Percentiles rank a stretch among this genome's conserved stretches.
Evolutionary conservation across 23 tunicate species (phyloP).

Genomic region (Styela clava): DNA sequence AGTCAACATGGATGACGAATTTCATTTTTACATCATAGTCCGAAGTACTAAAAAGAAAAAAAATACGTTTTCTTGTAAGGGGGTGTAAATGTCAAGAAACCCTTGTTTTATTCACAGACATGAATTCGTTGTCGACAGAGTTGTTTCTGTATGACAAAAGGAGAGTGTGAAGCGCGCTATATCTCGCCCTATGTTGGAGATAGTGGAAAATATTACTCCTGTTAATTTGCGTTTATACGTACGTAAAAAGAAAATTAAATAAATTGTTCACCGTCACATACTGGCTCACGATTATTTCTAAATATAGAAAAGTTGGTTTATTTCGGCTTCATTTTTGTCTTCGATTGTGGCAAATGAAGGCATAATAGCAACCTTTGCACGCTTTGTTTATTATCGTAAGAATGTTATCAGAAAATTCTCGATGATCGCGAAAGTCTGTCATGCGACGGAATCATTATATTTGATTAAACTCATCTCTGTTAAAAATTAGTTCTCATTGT

Average conservation of each 20-base stretch:
- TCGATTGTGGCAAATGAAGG: neutral
- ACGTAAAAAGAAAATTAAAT: neutral
- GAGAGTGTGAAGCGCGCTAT: too few relatives aligned
- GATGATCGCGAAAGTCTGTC: neutral
- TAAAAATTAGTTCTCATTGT: neutral
- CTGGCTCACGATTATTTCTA: neutral
- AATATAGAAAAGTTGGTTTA: neutral
- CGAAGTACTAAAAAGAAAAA: neutral
- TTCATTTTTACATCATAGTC: neutral
- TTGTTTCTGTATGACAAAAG: neutral
- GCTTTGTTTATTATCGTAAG: neutral
- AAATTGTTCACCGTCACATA: neutral
- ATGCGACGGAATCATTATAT: neutral
- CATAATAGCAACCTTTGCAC: neutral
- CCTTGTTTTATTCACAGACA: neutral
- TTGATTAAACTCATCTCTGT: neutral
- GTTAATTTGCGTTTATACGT: too few relatives aligned
- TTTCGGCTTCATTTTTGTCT: neutral
- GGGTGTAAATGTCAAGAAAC: neutral
- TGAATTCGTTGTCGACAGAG: neutral
- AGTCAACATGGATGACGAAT: neutral
- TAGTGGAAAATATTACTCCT: too few relatives aligned
- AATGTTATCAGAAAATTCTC: neutral
- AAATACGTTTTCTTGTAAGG: neutral
- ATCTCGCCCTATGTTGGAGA: too few relatives aligned